These are phyloP conservation scores for Leptonema lineaticorne DNA, from an alignment of 1,140 invertebrate species.

Conservation along the genomic window DNA sequence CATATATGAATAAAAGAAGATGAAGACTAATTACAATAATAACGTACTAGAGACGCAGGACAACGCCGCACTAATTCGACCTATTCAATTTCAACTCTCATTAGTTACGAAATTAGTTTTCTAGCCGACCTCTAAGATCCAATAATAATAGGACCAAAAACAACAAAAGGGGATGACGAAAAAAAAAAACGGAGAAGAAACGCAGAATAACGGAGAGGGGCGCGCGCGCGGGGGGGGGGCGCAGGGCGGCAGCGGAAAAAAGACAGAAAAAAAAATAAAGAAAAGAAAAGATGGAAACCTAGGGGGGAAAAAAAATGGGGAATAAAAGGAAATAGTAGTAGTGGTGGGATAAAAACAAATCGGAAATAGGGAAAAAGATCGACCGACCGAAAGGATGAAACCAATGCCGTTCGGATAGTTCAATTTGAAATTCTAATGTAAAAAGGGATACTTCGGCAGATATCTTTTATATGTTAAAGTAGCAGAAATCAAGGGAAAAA, in stretches of 20 bases:
- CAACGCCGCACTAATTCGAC: neutral
- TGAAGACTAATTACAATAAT: neutral
- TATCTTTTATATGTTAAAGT: constrained; percentile 17
- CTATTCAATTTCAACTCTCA: constrained; percentile 15
- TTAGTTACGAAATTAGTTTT: constrained; percentile 14
- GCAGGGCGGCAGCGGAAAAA: too few relatives aligned
- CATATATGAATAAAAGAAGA: too few relatives aligned
- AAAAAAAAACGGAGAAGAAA: neutral
- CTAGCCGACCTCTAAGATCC: neutral
- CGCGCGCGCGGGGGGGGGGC: too few relatives aligned
- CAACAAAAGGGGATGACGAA: neutral
- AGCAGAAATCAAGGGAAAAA: constrained; percentile 6
- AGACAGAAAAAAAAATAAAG: too few relatives aligned
- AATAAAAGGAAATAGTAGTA: neutral
- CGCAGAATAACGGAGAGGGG: too few relatives aligned
- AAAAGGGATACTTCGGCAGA: constrained; percentile 5
- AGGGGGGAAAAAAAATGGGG: neutral
- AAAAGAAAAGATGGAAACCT: too few relatives aligned
- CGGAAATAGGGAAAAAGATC: constrained; percentile 15
- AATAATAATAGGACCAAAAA: constrained; percentile 18
- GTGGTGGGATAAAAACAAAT: constrained; percentile 8
- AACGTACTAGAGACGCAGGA: neutral
- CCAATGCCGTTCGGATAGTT: constrained; percentile 18
- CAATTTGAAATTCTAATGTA: constrained; percentile 19
- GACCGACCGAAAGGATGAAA: constrained; percentile 12